These are phyloP conservation scores for Caenorhabditis zanzibari DNA, from an alignment of 2,888 invertebrate species.

Conservation along the genomic window DNA sequence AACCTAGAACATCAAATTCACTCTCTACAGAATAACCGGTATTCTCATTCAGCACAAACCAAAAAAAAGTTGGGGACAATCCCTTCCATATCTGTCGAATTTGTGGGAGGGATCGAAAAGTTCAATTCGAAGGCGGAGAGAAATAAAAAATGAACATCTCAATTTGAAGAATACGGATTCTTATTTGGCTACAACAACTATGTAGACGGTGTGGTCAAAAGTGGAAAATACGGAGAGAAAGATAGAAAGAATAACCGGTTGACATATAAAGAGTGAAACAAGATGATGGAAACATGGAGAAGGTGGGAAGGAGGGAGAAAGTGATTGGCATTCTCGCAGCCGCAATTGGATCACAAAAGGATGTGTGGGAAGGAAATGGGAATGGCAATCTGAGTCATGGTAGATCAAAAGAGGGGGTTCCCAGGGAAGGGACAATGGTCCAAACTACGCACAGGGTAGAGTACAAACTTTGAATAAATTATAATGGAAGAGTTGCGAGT, in stretches of 20 bases:
- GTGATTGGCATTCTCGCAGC: conserved; percentile 41
- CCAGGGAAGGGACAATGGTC: neutral
- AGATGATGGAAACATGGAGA: conserved; percentile 29
- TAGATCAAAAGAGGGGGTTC: conserved; percentile 15
- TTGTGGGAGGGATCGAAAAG: conserved; percentile 4
- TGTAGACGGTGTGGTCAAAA: conserved; percentile 27
- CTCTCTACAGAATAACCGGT: conserved; percentile 2
- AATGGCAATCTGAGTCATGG: conserved; percentile 16
- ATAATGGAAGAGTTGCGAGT: neutral
- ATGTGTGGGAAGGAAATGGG: conserved; percentile 16
- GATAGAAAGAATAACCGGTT: conserved; percentile 20
- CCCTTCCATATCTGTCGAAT: neutral
- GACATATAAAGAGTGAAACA: conserved; percentile 20
- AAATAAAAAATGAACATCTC: neutral
- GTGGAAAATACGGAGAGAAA: neutral
- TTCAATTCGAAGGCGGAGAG: conserved; percentile 10
- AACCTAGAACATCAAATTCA: too few species aligned
- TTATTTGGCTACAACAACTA: neutral
- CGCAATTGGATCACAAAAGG: conserved; percentile 39
- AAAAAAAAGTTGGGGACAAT: neutral
- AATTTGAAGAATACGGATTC: neutral
- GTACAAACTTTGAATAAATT: neutral
- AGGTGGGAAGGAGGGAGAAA: conserved; percentile 11
- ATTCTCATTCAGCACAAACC: conserved; percentile 8
- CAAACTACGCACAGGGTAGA: neutral